These are phyloP conservation scores for Allobates femoralis DNA, from an alignment of 2,797 vertebrate genomes.

Conservation along the genomic window DNA sequence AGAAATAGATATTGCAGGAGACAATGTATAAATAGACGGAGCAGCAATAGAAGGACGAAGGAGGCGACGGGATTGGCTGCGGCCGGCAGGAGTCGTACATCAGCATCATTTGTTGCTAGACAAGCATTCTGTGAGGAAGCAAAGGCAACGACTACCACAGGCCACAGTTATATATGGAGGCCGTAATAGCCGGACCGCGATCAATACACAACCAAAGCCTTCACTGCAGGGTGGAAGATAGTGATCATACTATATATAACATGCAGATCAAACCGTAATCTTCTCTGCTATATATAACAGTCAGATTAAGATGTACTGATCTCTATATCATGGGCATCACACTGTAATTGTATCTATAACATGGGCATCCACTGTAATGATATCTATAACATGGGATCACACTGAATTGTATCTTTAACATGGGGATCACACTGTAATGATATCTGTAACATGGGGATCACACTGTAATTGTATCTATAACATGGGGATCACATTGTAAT, in stretches of 20 bases:
- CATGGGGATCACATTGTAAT: background rate
- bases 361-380: background rate
- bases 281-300: background rate
- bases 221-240: background rate
- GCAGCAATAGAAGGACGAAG: constrained; percentile 1
- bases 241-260: background rate
- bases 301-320: background rate
- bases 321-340: background rate
- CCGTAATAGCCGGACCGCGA: background rate
- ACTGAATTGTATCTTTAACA: background rate
- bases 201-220: background rate
- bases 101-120: constrained; percentile 59
- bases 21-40: constrained; percentile 55
- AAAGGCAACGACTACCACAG: background rate
- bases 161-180: background rate
- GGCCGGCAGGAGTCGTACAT: constrained; percentile 19
- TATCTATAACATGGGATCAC: background rate
- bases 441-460: background rate
- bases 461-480: background rate
- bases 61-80: constrained; percentile 42
- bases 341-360: background rate
- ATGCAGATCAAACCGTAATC: background rate
- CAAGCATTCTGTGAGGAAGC: constrained; percentile 29
- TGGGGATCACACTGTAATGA: background rate
- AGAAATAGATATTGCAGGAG: constrained; percentile 51